Evolutionary conservation across 2,888 invertebrate genomes (phyloP).

Genomic region (Hecatera dysodea): DNA sequence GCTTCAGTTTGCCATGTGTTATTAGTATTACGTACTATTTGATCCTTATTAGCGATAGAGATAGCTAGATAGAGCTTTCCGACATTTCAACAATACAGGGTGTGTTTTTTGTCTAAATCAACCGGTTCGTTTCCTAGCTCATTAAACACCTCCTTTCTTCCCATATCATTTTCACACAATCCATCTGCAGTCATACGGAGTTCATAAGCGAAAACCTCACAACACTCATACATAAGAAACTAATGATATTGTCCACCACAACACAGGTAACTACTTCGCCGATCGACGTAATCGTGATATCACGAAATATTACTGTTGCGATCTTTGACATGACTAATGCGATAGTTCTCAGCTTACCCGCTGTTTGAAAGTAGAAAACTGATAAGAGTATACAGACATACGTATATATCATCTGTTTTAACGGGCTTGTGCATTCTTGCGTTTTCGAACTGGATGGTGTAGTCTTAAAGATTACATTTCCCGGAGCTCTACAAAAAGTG

Average conservation of each 20-base stretch:
- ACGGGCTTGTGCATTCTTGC: slow-evolving; percentile 4
- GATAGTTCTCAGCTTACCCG: slow-evolving; percentile 42
- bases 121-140: no score
- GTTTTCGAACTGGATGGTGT: slow-evolving; percentile 12
- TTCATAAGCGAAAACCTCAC: neutral
- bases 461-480: neutral
- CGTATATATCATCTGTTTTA: slow-evolving; percentile 42
- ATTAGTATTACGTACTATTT: no score
- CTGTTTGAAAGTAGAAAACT: slow-evolving; percentile 41
- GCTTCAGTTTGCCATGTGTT: no score
- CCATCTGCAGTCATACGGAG: neutral
- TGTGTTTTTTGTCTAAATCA: no score
- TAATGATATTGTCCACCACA: slow-evolving; percentile 27
- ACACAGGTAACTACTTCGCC: slow-evolving; percentile 25
- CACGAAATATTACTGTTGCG: slow-evolving; percentile 51
- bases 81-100: no score
- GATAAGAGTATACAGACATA: slow-evolving; percentile 41
- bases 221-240: neutral
- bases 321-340: slow-evolving; percentile 59
- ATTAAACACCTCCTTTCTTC: neutral
- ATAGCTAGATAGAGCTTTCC: no score
- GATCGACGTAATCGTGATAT: slow-evolving; percentile 31
- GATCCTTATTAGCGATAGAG: no score
- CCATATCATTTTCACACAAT: neutral
- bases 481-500: no score